Conservation (phyloP, 2,113 vertebrate genomes). For the Brachionichthys hirsutus region DNA sequence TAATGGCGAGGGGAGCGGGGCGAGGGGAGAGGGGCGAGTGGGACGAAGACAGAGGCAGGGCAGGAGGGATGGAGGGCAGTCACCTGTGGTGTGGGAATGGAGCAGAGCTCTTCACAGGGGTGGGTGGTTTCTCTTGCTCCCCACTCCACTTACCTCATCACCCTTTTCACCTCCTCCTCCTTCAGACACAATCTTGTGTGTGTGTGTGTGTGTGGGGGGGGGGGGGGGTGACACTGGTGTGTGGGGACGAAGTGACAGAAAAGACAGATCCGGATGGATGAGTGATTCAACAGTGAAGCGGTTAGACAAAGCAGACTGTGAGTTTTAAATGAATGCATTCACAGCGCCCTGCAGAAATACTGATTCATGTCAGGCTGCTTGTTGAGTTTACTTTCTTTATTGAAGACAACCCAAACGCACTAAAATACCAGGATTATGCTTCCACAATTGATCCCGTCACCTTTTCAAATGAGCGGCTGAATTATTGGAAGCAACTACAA, state of each 20-base stretch:
- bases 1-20: constrained; percentile 16
- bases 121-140: constrained; percentile 34
- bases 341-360: too few species aligned
- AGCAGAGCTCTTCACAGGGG: constrained; percentile 59
- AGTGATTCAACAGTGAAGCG: too few species aligned
- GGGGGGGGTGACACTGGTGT: background rate
- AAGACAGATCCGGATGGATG: too few species aligned
- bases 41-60: constrained; percentile 3
- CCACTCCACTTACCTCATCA: constrained; percentile 46
- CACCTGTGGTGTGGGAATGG: constrained; percentile 75
- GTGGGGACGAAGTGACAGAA: constrained; percentile 13
- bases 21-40: background rate
- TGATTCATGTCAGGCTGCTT: too few species aligned
- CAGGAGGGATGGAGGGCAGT: constrained; percentile 55
- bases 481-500: too few species aligned
- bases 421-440: too few species aligned
- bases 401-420: too few species aligned
- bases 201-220: background rate
- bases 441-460: too few species aligned
- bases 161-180: constrained; percentile 29
- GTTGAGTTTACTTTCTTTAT: too few species aligned
- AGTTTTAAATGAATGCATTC: too few species aligned
- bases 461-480: too few species aligned
- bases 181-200: constrained; percentile 60
- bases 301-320: too few species aligned